Percentiles rank a stretch among this genome's conserved stretches.
Evolutionary conservation across 1,140 invertebrate species (phyloP).

Genomic region (Acyrthosiphon pisum): DNA sequence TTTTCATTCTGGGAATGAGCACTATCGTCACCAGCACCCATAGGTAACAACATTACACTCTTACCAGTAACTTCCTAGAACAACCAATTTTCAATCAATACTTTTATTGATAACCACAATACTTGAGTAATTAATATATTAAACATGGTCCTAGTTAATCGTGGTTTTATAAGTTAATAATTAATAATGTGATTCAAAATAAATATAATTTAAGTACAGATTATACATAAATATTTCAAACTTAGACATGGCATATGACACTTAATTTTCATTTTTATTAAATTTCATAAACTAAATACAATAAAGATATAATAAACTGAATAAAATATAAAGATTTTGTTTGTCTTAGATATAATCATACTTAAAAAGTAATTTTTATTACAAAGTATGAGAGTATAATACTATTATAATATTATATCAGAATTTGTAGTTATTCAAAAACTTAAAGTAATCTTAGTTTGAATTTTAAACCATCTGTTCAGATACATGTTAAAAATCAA

Average conservation of each 20-base stretch:
- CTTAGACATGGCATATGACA: too few relatives aligned
- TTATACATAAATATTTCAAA: not conserved
- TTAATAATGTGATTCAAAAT: too few relatives aligned
- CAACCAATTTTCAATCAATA: not conserved
- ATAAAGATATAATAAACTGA: not conserved
- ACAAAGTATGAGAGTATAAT: not conserved
- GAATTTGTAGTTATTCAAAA: not conserved
- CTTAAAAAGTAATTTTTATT: not conserved
- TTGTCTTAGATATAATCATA: too few relatives aligned
- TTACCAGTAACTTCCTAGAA: constrained; percentile 88
- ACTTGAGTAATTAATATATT: not conserved
- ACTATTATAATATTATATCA: not conserved
- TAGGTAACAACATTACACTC: constrained; percentile 90
- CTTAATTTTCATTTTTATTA: too few relatives aligned
- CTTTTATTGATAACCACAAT: not conserved
- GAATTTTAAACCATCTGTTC: not conserved
- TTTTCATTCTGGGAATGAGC: constrained; percentile 99
- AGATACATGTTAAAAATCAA: not conserved
- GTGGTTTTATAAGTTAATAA: not conserved
- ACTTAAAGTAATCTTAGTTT: not conserved
- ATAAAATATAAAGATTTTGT: not conserved
- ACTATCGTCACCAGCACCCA: constrained; percentile 92
- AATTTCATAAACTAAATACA: not conserved
- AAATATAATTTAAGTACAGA: too few relatives aligned
- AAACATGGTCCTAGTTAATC: too few relatives aligned